phyloP scores from a whole-genome alignment of 2,113 vertebrate species.

The Pangasianodon hypophthalmus region DNA sequence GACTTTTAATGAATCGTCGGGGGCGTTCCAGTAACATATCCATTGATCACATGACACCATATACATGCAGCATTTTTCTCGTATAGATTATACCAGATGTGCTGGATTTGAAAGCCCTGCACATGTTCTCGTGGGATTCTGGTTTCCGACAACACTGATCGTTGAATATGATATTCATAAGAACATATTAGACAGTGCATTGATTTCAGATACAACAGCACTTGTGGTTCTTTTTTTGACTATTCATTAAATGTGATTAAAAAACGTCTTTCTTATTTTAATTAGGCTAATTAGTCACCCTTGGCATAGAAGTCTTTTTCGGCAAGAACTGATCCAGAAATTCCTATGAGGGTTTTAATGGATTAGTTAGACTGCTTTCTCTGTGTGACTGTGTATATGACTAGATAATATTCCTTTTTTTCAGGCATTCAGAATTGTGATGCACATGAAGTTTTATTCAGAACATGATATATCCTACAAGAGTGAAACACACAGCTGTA shows the following conservation, averaged over 20 bases:
- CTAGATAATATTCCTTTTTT: background rate
- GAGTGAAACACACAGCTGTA: background rate
- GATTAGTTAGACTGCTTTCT: background rate
- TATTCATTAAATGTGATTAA: slow-evolving; percentile 26
- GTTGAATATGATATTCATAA: background rate
- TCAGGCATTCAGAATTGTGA: background rate
- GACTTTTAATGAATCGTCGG: background rate
- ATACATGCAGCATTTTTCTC: background rate
- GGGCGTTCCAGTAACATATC: background rate
- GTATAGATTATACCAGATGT: background rate
- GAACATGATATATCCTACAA: background rate
- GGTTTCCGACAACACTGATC: background rate
- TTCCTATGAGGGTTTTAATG: slow-evolving; percentile 16
- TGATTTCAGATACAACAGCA: slow-evolving; percentile 11
- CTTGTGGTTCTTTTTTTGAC: slow-evolving; percentile 4
- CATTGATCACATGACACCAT: background rate
- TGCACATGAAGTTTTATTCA: background rate
- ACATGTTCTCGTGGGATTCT: background rate
- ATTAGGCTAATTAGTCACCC: slow-evolving; percentile 29
- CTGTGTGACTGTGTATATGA: background rate
- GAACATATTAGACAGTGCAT: background rate
- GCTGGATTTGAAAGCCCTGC: background rate
- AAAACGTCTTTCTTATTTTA: slow-evolving; percentile 14
- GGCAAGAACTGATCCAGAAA: slow-evolving; percentile 9
- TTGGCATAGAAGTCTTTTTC: slow-evolving; percentile 8